These are phyloP conservation scores for Babylonia areolata DNA, from an alignment of 1,140 invertebrate genomes.

Conservation along the genomic window DNA sequence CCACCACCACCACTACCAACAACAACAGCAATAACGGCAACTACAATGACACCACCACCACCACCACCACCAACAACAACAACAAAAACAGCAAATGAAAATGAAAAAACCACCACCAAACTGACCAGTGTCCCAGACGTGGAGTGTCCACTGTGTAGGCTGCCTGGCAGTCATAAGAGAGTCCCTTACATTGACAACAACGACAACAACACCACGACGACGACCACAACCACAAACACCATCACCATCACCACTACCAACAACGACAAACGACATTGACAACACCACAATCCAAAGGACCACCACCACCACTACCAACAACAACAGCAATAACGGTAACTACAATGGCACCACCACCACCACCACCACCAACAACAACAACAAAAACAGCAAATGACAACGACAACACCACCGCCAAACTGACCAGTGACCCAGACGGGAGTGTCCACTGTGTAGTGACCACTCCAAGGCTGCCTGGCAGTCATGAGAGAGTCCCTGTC, in stretches of 20 bases:
- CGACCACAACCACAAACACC: too few relatives aligned
- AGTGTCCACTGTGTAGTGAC: slow-evolving; percentile 65
- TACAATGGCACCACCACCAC: too few relatives aligned
- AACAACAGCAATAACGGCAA: too few relatives aligned
- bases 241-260: too few relatives aligned
- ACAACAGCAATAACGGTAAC: too few relatives aligned
- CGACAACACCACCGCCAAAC: background rate
- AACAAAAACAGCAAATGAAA: background rate
- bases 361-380: background rate
- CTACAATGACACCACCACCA: too few relatives aligned
- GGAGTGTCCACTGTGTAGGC: slow-evolving; percentile 66
- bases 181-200: too few relatives aligned
- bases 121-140: slow-evolving; percentile 60
- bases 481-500: slow-evolving; percentile 71
- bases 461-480: slow-evolving; percentile 72
- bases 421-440: slow-evolving; percentile 66
- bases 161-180: slow-evolving; percentile 72
- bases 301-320: too few relatives aligned
- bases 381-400: background rate
- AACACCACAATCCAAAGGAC: too few relatives aligned
- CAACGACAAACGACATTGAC: slow-evolving; percentile 47
- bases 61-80: background rate
- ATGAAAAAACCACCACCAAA: background rate
- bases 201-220: too few relatives aligned
- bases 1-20: too few relatives aligned